Conservation (phyloP, 2,113 vertebrate genomes). For the Trematomus loennbergii region DNA sequence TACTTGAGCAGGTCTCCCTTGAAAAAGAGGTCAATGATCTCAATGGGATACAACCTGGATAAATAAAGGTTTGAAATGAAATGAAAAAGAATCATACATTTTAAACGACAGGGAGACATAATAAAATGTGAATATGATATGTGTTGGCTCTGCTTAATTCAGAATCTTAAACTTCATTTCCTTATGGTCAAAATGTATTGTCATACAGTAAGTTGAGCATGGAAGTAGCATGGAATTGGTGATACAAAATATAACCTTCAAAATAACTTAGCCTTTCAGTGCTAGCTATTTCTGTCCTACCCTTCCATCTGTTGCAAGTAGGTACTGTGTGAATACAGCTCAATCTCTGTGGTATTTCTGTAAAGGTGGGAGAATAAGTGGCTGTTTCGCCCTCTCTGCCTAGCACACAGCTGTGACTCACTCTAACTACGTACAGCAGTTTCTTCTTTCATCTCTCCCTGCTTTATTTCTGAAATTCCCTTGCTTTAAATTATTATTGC, state of each 20-base stretch:
- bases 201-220: no score
- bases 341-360: not conserved
- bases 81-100: no score
- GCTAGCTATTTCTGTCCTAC: not conserved
- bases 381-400: slow-evolving; percentile 26
- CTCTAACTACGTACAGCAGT: slow-evolving; percentile 31
- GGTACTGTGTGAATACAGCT: not conserved
- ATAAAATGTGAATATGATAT: not conserved
- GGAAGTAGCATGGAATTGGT: no score
- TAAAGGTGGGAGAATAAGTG: slow-evolving; percentile 34
- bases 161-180: not conserved
- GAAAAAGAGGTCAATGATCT: no score
- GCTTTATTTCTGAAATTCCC: slow-evolving; percentile 44
- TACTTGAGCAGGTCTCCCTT: no score
- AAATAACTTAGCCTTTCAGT: not conserved
- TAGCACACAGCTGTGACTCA: slow-evolving; percentile 39
- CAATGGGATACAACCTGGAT: no score
- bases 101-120: not conserved
- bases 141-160: not conserved
- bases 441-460: slow-evolving; percentile 43
- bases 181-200: not conserved
- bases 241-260: not conserved
- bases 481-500: slow-evolving; percentile 53
- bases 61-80: no score
- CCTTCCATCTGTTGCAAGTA: not conserved